Conservation (phyloP, 2,113 vertebrate species). For the Cairina moschata region DNA sequence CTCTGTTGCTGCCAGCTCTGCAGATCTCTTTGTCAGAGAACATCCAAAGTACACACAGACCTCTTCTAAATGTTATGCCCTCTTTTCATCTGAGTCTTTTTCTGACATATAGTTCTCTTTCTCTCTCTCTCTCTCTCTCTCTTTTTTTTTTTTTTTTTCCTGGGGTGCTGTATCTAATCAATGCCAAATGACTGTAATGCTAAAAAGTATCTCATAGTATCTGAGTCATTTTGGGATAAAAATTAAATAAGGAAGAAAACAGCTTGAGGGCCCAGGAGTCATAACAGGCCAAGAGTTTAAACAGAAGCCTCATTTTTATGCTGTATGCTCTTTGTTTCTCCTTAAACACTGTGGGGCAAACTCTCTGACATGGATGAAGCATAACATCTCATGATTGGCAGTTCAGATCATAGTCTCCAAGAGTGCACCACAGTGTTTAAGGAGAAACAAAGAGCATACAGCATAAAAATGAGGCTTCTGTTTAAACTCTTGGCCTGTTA, state of each 20-base stretch:
- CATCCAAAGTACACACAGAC: background rate
- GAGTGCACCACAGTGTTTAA: background rate
- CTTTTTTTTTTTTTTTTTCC: background rate
- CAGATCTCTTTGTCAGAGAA: background rate
- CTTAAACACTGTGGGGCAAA: background rate
- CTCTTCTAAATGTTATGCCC: background rate
- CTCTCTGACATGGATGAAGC: background rate
- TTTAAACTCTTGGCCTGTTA: background rate
- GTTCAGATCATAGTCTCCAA: background rate
- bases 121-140: too few relatives aligned
- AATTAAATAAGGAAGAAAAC: background rate
- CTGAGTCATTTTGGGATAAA: background rate
- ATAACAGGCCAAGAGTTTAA: background rate
- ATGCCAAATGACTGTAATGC: background rate
- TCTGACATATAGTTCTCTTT: background rate
- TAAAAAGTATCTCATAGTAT: background rate
- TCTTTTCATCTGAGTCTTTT: background rate
- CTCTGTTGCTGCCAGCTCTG: background rate
- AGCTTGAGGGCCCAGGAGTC: background rate
- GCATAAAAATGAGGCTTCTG: slow-evolving; percentile 6
- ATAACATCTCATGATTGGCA: background rate
- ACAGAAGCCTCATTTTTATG: slow-evolving; percentile 10
- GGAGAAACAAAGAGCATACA: slow-evolving; percentile 12
- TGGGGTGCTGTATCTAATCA: background rate
- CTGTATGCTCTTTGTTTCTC: slow-evolving; percentile 9